Conservation (phyloP, 2,113 vertebrate genomes). For the Opisthocomus hoazin region DNA sequence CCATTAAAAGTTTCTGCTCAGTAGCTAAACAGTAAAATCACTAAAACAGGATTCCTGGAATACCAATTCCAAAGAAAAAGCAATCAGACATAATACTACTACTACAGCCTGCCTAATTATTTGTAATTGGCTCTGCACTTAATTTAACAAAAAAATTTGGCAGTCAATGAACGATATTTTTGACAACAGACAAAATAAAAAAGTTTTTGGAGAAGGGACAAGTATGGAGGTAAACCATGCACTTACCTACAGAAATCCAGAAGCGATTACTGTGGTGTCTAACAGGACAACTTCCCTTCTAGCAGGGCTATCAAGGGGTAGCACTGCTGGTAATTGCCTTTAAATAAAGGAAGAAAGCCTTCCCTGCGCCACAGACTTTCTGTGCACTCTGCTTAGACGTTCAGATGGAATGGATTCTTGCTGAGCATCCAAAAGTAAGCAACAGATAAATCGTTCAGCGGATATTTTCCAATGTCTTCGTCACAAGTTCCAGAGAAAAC, state of each 20-base stretch:
- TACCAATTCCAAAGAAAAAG: not conserved
- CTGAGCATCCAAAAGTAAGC: not conserved
- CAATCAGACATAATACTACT: not conserved
- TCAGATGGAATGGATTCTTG: not conserved
- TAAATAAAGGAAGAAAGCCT: not conserved
- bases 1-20: not conserved
- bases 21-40: not conserved
- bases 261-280: not conserved
- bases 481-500: not conserved
- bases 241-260: not conserved
- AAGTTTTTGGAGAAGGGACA: not conserved
- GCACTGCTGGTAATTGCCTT: not conserved
- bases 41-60: not conserved
- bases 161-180: not conserved
- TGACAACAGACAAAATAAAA: not conserved
- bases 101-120: not conserved
- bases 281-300: not conserved
- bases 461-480: not conserved
- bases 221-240: not conserved
- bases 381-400: fast-evolving
- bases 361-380: not conserved
- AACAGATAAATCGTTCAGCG: not conserved
- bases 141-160: not conserved
- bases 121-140: not conserved
- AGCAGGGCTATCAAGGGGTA: not conserved